These are phyloP conservation scores for Coenonympha arcania DNA, from an alignment of 2,888 invertebrate genomes.

Conservation along the genomic window DNA sequence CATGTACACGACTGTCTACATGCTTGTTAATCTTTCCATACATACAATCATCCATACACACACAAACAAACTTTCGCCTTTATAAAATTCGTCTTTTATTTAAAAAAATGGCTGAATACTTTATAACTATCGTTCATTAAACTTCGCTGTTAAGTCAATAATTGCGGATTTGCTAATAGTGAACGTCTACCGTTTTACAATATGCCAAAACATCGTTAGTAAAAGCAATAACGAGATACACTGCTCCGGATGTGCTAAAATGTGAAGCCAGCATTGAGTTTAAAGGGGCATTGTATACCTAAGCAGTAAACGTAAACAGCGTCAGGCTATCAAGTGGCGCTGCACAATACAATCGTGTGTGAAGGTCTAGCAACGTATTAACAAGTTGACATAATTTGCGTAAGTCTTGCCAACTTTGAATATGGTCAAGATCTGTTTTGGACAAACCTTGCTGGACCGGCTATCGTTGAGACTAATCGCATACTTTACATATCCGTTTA, in stretches of 20 bases:
- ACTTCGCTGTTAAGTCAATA: conserved; percentile 2
- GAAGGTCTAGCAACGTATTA: conserved; percentile 30
- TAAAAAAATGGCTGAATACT: not conserved
- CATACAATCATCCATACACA: too few species aligned
- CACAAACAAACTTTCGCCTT: too few species aligned
- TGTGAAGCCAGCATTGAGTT: conserved; percentile 1
- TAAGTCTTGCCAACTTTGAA: conserved; percentile 27
- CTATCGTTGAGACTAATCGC: conserved; percentile 19
- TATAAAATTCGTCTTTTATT: not conserved
- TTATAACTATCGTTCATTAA: not conserved
- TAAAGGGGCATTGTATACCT: conserved; percentile 18
- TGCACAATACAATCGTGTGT: conserved; percentile 14
- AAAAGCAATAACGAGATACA: not conserved
- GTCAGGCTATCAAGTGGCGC: conserved; percentile 20
- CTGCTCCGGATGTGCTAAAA: conserved; percentile 9
- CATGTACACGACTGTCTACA: too few species aligned
- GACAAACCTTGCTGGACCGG: conserved; percentile 19
- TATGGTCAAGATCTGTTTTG: conserved; percentile 25
- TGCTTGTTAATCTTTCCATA: too few species aligned
- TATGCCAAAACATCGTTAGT: not conserved
- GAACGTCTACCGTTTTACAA: not conserved
- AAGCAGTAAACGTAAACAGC: conserved; percentile 21
- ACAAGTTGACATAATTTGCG: conserved; percentile 32
- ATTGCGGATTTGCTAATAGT: not conserved
- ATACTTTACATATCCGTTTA: too few species aligned